Base-by-base conservation (phyloP, 2,888 invertebrate genomes). In the Imbricaverruca yamaguchii region DNA sequence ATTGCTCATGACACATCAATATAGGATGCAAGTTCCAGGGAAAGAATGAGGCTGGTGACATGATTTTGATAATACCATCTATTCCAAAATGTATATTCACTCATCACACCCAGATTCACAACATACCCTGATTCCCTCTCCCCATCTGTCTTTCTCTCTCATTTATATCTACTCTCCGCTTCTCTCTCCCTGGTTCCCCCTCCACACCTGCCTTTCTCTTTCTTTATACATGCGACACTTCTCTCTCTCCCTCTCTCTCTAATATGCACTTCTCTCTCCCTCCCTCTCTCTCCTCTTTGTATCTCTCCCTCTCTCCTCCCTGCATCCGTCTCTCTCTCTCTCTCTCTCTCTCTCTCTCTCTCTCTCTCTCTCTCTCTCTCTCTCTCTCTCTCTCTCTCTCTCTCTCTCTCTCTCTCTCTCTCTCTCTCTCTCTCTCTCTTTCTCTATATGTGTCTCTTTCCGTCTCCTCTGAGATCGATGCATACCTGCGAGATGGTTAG, bases 141-240 rank as follows among this genome's bases (percentile, higher is more conserved):
- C 21, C 59, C 0, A 11, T 59, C 59, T 59, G 12, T 59, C 59
- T 59, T 15, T 59, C 59, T 59, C 59, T 59, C 77, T 77, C 23
- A 53, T 23, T 77, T 6, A 21, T 23, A 21, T 23, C n/a, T 55
- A 6, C 77, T 77, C 77, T 77, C 77, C n/a, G 7, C 4, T 23
- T 77, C 77, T 77, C 23, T 77, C 77, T 77, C 77, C n/a, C 77
- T n/a, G 15, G 6, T 23, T 77, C 77, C n/a, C 77, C 21, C n/a
- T 77, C 77, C 21, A 11, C 21, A 15, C n/a, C n/a, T 77, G 21
- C 21, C 23, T 23, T 23, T 77, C 9, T 77, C 77, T 77, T 3
- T 77, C 23, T 77, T 9, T 77, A 12, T 11, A 0, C 39, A 3
- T 81, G 15, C 67, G 23, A 53, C 3, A n/a, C 56, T 59, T 59